Evolutionary conservation across 2,888 invertebrate species (phyloP).

Genomic region (Achlya flavicornis): DNA sequence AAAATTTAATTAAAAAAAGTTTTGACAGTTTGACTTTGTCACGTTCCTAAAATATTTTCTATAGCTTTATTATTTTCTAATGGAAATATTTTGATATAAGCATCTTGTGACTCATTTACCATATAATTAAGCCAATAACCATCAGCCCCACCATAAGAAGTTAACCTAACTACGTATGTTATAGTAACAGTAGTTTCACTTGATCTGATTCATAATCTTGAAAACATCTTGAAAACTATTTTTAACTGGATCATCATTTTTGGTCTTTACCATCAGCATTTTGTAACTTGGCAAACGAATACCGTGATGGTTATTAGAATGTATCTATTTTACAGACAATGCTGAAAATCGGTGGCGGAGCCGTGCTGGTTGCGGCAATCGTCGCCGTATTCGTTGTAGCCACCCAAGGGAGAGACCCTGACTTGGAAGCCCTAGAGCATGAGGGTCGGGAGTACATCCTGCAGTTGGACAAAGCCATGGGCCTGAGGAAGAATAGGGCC

Average conservation of each 20-base stretch:
- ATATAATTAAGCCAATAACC: neutral
- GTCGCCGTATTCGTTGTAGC: constrained; percentile 79
- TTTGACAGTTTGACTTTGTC: neutral
- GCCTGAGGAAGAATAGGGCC: constrained; percentile 83
- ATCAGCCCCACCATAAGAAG: too few relatives aligned
- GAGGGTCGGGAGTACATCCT: constrained; percentile 85
- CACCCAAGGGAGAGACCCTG: constrained; percentile 79
- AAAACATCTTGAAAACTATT: too few relatives aligned
- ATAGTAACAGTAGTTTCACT: neutral
- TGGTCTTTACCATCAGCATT: too few relatives aligned
- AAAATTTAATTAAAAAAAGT: neutral
- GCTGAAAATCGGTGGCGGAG: constrained; percentile 78
- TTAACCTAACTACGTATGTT: neutral
- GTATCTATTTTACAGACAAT: constrained; percentile 63
- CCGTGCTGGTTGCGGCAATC: constrained; percentile 72
- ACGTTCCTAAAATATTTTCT: neutral
- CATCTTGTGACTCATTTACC: neutral
- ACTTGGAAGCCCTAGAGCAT: constrained; percentile 80
- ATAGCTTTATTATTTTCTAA: neutral
- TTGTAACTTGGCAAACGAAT: too few relatives aligned
- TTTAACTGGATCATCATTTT: too few relatives aligned
- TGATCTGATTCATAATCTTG: too few relatives aligned
- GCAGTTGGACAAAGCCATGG: constrained; percentile 85
- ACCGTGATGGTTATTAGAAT: neutral
- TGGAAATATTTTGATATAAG: constrained; percentile 4